phyloP scores from a whole-genome alignment of 1,140 invertebrate genomes.

The Himalopsyche phryganea region DNA sequence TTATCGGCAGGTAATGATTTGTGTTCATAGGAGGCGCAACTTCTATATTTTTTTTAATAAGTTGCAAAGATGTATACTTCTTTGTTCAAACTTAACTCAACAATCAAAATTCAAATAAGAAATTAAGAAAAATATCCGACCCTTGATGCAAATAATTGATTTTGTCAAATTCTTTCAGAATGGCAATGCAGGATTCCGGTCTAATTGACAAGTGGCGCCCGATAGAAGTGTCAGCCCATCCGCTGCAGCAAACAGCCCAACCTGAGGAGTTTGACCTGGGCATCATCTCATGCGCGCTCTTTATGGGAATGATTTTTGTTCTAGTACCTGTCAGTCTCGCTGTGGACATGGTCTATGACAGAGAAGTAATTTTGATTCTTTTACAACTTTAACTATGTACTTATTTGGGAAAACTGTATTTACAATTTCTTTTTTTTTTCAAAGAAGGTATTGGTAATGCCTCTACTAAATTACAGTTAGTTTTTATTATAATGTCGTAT shows the following conservation, averaged over 20 bases:
- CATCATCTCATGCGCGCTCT: slow-evolving; percentile 66
- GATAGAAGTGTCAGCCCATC: slow-evolving; percentile 58
- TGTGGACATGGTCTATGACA: slow-evolving; percentile 78
- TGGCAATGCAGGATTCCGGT: slow-evolving; percentile 36
- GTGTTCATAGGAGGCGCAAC: no score
- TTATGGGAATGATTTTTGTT: slow-evolving; percentile 76
- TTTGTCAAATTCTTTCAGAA: slow-evolving; percentile 30
- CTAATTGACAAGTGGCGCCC: slow-evolving; percentile 37
- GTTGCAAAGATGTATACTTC: no score
- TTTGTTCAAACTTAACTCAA: no score
- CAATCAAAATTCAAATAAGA: no score
- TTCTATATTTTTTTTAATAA: no score
- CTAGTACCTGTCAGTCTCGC: slow-evolving; percentile 71
- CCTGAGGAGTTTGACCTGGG: slow-evolving; percentile 67
- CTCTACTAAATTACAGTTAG: no score
- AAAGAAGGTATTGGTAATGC: no score
- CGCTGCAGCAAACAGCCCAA: slow-evolving; percentile 67
- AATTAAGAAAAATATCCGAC: no score
- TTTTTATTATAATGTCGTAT: no score
- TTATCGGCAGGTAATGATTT: no score
- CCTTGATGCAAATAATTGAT: no score
- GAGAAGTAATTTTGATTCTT: no score
- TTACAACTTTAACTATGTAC: slow-evolving; percentile 2
- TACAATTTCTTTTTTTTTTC: not conserved
- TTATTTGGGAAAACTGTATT: slow-evolving; percentile 7